Evolutionary conservation across 2,113 vertebrate species (phyloP).

Genomic region (Protobothrops mucrosquamatus): DNA sequence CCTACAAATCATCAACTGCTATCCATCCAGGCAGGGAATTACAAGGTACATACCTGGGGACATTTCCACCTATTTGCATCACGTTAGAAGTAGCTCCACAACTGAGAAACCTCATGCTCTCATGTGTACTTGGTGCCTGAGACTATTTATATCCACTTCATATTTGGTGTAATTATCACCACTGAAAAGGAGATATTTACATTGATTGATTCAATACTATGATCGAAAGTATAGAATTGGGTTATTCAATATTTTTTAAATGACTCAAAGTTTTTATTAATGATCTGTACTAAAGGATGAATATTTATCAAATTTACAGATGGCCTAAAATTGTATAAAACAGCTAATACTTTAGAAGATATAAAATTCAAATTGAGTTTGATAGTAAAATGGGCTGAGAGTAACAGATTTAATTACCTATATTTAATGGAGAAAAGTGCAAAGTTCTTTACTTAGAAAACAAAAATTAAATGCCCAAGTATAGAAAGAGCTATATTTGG

Average conservation of each 20-base stretch:
- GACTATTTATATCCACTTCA: neutral
- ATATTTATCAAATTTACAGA: neutral
- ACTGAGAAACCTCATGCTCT: neutral
- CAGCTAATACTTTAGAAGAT: neutral
- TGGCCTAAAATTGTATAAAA: neutral
- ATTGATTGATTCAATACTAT: neutral
- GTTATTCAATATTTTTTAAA: neutral
- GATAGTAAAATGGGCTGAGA: neutral
- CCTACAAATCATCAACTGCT: neutral
- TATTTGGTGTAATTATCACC: neutral
- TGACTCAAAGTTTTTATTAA: neutral
- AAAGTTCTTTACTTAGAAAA: neutral
- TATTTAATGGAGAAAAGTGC: neutral
- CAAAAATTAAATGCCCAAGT: neutral
- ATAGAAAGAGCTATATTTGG: neutral
- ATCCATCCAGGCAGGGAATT: neutral
- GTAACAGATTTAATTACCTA: neutral
- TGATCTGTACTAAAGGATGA: neutral
- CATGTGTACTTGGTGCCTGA: neutral
- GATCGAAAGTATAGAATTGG: neutral
- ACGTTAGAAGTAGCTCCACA: neutral
- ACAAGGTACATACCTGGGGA: neutral
- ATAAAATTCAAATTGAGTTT: neutral
- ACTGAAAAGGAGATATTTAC: neutral
- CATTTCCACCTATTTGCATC: neutral